Evolutionary conservation across 2,113 vertebrate genomes (phyloP).

Genomic region (Pundamilia nyererei): DNA sequence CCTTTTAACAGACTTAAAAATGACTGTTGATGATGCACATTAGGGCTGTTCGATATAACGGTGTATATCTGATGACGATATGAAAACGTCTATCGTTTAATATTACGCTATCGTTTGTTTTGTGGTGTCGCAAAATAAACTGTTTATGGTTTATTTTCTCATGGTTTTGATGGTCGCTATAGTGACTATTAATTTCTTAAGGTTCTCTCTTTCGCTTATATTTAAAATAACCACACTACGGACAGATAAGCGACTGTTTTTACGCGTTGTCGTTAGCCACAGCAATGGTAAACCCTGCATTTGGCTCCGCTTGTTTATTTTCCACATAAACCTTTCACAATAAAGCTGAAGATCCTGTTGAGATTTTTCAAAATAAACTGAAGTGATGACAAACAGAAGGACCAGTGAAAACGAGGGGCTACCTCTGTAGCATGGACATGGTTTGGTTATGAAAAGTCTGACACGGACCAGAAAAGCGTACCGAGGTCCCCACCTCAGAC

Average conservation of each 20-base stretch:
- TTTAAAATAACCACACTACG: neutral
- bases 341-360: no score
- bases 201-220: neutral
- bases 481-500: neutral
- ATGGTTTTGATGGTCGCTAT: neutral
- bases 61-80: rapidly evolving
- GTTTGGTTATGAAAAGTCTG: neutral
- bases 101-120: neutral
- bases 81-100: neutral
- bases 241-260: neutral
- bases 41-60: rapidly evolving
- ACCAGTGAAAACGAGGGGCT: rapidly evolving
- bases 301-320: no score
- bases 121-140: neutral
- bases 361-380: neutral
- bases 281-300: no score
- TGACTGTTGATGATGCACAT: neutral
- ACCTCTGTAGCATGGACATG: rapidly evolving
- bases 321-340: no score
- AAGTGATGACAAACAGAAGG: neutral
- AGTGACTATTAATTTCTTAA: neutral
- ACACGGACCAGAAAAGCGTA: neutral
- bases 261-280: no score
- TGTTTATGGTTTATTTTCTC: neutral
- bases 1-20: neutral